Conservation (phyloP, 2,888 invertebrate species). For the Carcina quercana region DNA sequence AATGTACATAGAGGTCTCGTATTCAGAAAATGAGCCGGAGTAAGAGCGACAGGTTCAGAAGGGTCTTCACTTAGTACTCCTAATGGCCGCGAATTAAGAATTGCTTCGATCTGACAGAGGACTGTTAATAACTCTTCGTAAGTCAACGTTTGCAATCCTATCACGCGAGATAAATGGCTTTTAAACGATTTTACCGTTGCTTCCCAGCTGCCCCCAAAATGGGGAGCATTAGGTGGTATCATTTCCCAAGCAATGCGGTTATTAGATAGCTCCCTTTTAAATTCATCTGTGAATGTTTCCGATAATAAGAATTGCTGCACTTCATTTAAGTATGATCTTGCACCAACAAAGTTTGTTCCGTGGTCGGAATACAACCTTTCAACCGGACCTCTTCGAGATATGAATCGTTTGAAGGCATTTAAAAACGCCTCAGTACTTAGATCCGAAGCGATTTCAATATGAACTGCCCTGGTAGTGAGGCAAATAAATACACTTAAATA, state of each 20-base stretch:
- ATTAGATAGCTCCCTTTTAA: background rate
- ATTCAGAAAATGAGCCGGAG: background rate
- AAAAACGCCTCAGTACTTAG: constrained; percentile 12
- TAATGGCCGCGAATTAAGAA: constrained; percentile 6
- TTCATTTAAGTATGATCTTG: background rate
- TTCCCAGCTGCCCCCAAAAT: constrained; percentile 6
- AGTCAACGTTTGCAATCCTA: constrained; percentile 2
- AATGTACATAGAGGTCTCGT: background rate
- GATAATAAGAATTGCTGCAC: background rate
- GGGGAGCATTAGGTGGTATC: constrained; percentile 1
- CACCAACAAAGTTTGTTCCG: constrained; percentile 11
- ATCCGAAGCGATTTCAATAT: constrained; percentile 13
- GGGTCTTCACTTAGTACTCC: constrained; percentile 2
- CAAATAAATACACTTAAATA: constrained; percentile 12
- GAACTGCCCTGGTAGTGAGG: constrained; percentile 11
- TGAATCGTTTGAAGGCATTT: constrained; percentile 14
- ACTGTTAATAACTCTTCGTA: constrained; percentile 6
- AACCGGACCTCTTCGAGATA: constrained; percentile 16
- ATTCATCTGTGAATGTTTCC: no score
- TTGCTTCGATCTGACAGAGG: constrained; percentile 5
- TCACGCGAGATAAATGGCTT: constrained; percentile 5
- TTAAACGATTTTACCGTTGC: constrained; percentile 3
- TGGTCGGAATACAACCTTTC: constrained; percentile 7
- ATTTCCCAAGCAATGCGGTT: constrained; percentile 1
- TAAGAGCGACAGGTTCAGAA: background rate